Evolutionary conservation across 1,140 invertebrate genomes (phyloP), one percentile per base, ranked within the genome.

Genomic region (Drosophila arizonae): DNA sequence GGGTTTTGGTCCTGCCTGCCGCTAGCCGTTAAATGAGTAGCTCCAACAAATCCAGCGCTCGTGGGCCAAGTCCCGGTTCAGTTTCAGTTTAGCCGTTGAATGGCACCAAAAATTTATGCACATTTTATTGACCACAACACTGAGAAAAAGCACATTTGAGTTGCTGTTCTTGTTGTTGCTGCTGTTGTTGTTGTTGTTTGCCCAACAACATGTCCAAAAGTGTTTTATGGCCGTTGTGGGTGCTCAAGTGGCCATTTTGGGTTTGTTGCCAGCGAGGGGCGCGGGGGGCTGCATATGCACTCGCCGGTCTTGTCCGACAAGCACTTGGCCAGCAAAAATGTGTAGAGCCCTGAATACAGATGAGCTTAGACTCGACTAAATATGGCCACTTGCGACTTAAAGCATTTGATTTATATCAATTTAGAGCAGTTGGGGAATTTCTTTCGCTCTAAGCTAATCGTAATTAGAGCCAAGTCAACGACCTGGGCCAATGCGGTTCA

Each of bases 221-320:
- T 87, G 84, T 88, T 87, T 87, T 88, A 87, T 87, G 84, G 65
- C 61, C 77, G 73, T 84, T 84, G 72, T 77, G 84, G 82, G 82
- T 78, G 76, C 84, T 84, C 79, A 79, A 87, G 84, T 88, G 84
- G 84, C 79, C 79, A 88, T 88, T 86, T 86, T 77, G 72, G 75
- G 68, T 58, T 48, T 69, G 73, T 62, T 28, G 48, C 28, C 50
- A 21, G 36, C 21, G 13, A 28, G n/a, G 2, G n/a, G 21, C 21
- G 21, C 21, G 21, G 21, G 43, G 43, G 17, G 36, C 51, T 61
- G 73, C 72, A 79, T 61, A 72, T 73, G 79, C 79, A 77, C 81
- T 87, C 76, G 66, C 65, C 45, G 26, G 55, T 51, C 68, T 82
- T 87, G 82, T 87, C 55, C 65, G 82, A 87, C 82, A 87, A 87